Base-by-base conservation (phyloP, 2,888 invertebrate genomes). In the Axea sp. region DNA sequence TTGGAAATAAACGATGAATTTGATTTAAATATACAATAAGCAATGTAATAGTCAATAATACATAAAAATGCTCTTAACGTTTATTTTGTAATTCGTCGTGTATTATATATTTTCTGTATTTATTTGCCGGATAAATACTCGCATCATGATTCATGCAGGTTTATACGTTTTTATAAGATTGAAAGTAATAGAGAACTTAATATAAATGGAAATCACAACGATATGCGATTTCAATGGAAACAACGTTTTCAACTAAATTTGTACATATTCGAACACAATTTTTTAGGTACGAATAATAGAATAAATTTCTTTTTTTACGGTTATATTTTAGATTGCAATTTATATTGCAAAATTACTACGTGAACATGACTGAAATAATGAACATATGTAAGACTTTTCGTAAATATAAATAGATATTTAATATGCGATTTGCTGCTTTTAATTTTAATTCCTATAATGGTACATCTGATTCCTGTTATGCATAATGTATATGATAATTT, bases 291-390 rank as follows among this genome's bases (percentile, higher is more conserved):
- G n/a, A n/a, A n/a, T n/a, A n/a, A 22, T 49, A 33, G 19, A 31
- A 6, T 30, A 12, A 17, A 17, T 30, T 30, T 30, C 28, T 14
- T 49, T 31, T 49, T 49, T 49, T 30, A 49, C 12, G 3, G 26
- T 49, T 49, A 31, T 15, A 31, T 11, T 19, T 31, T n/a, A n/a
- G n/a, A n/a, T n/a, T n/a, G n/a, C n/a, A n/a, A 31, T 49, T 33
- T n/a, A 7, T 11, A 15, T 49, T 49, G 33, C 47, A 31, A 49
- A 49, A 19, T 49, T 49, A 31, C 31, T 49, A 49, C 22, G 12
- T 49, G 47, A 49, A 12, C 22, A 31, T 22, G 47, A 49, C 31
- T 31, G 31, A 31, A n/a, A 31, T 49, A n/a, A 49, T n/a, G 43
- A 43, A 43, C 8, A 30, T 11, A 30, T 45, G 30, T 28, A 28